Percentiles rank a stretch among this genome's conserved stretches.
Evolutionary conservation across 2,113 vertebrate genomes (phyloP).

Genomic region (Blennius ocellaris): DNA sequence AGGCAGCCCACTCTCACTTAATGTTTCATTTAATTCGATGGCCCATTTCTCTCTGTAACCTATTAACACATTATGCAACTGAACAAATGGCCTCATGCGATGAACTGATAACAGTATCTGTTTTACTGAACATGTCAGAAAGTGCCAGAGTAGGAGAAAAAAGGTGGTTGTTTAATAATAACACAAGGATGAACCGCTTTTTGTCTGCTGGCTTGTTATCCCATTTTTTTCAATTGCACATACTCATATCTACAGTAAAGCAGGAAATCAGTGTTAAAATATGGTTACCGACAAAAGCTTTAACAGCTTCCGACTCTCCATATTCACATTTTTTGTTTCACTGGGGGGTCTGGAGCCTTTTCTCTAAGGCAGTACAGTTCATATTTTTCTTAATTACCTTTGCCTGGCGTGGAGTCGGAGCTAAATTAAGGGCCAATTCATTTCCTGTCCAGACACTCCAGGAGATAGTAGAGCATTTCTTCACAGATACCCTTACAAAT

Average conservation of each 20-base stretch:
- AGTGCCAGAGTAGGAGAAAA: background rate
- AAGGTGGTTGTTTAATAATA: constrained; percentile 7
- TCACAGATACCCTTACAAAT: constrained; percentile 52
- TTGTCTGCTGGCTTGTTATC: constrained; percentile 5
- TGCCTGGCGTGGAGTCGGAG: constrained; percentile 43
- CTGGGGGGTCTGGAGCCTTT: constrained; percentile 4
- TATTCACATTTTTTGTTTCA: constrained; percentile 35
- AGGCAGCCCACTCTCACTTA: constrained; percentile 15
- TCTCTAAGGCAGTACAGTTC: constrained; percentile 44
- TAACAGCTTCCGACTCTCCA: background rate
- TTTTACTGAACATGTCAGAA: constrained; percentile 5
- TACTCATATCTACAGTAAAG: constrained; percentile 12
- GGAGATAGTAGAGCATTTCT: constrained; percentile 33
- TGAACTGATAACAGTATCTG: constrained; percentile 19
- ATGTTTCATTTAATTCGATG: constrained; percentile 26
- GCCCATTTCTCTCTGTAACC: constrained; percentile 28
- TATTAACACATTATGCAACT: constrained; percentile 35
- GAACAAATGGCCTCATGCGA: constrained; percentile 18
- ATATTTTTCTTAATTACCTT: constrained; percentile 68
- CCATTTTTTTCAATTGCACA: constrained; percentile 10
- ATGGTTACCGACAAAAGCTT: constrained; percentile 13
- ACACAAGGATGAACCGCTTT: constrained; percentile 3
- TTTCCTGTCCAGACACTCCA: constrained; percentile 55
- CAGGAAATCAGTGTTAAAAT: constrained; percentile 3
- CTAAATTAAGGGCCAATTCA: constrained; percentile 72